These are phyloP conservation scores for Plutomurus gul DNA, from an alignment of 1,140 invertebrate genomes.

Conservation along the genomic window DNA sequence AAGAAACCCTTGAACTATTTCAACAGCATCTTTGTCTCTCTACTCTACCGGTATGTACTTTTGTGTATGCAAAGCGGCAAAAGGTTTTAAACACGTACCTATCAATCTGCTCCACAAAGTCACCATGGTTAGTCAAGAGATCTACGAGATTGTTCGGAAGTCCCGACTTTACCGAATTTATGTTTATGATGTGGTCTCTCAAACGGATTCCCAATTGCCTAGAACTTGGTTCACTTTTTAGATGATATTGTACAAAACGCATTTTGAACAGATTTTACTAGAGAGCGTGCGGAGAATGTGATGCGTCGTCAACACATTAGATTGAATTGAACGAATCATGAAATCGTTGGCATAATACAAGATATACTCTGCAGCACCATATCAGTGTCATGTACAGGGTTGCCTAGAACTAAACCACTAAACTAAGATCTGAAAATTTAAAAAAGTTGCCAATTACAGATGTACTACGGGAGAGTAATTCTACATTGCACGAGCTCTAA, in stretches of 20 bases:
- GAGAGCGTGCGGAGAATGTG: neutral
- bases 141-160: constrained; percentile 34
- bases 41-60: too few species aligned
- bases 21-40: too few species aligned
- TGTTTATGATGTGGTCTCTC: constrained; percentile 23
- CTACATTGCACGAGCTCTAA: too few species aligned
- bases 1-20: neutral
- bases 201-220: constrained; percentile 30
- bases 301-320: too few species aligned
- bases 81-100: constrained; percentile 1
- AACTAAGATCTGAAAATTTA: too few species aligned
- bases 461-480: too few species aligned
- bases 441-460: too few species aligned
- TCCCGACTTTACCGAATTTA: neutral
- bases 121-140: neutral
- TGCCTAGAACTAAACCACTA: too few species aligned
- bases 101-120: constrained; percentile 34
- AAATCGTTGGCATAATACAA: too few species aligned
- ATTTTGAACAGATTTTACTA: constrained; percentile 25
- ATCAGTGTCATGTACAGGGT: too few species aligned
- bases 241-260: constrained; percentile 46
- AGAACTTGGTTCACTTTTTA: constrained; percentile 5
- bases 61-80: neutral
- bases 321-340: too few species aligned
- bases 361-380: too few species aligned